Evolutionary conservation across 2,797 vertebrate genomes (phyloP).

Genomic region (Paguma larvata): DNA sequence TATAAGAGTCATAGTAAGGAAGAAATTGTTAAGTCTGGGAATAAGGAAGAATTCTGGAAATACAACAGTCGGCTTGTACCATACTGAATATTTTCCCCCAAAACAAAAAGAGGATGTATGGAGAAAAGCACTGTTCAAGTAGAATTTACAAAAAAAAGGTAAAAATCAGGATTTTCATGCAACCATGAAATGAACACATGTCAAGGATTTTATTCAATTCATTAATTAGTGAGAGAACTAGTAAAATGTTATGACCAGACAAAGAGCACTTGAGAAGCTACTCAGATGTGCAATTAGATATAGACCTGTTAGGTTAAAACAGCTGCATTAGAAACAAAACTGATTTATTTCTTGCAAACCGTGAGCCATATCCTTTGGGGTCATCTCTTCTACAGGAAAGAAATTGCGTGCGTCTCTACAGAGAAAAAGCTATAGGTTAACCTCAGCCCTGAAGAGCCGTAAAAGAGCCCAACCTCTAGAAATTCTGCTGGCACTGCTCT

Average conservation of each 20-base stretch:
- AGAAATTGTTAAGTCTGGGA: neutral
- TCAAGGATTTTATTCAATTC: neutral
- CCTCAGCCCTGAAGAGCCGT: neutral
- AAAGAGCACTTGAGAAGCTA: neutral
- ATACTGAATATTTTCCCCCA: neutral
- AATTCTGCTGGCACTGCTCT: neutral
- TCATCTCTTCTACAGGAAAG: neutral
- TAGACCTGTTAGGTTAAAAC: neutral
- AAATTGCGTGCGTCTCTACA: neutral
- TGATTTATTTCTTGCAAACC: neutral
- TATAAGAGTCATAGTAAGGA: neutral
- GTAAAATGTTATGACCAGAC: neutral
- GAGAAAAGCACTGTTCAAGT: neutral
- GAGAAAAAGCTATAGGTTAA: constrained; percentile 1
- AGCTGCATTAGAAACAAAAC: neutral
- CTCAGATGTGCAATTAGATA: neutral
- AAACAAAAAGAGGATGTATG: neutral
- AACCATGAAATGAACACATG: neutral
- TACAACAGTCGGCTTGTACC: neutral
- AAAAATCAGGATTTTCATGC: neutral
- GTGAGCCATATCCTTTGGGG: neutral
- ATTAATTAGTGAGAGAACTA: neutral
- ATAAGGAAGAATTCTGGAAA: neutral
- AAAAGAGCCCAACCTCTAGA: neutral
- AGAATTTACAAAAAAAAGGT: neutral